Conservation (phyloP, 2,113 vertebrate species). For the Pelecanoides urinatrix region DNA sequence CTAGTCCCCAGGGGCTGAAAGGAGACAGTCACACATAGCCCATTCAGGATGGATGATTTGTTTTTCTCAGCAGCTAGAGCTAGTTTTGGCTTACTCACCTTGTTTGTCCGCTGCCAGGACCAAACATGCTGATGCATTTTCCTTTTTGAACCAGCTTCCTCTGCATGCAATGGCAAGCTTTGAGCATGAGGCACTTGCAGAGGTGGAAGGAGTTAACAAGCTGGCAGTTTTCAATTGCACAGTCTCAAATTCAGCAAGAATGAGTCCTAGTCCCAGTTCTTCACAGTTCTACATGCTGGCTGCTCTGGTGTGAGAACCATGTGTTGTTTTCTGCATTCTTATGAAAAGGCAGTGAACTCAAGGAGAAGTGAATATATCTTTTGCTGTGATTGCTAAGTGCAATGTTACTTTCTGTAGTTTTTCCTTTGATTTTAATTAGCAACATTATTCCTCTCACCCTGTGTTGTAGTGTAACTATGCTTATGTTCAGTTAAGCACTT, state of each 20-base stretch:
- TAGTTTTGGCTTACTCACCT: not conserved
- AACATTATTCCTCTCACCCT: not conserved
- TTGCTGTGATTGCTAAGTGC: not conserved
- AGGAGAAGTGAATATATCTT: not conserved
- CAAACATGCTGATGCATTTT: not conserved
- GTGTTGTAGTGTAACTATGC: not conserved
- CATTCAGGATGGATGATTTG: not conserved
- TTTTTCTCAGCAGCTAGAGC: not conserved
- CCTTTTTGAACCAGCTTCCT: not conserved
- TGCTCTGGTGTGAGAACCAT: not conserved
- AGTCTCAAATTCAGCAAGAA: not conserved
- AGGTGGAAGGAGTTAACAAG: not conserved
- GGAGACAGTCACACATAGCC: no score
- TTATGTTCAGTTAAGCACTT: not conserved
- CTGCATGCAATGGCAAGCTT: not conserved
- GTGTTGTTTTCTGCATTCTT: not conserved
- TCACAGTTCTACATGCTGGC: not conserved
- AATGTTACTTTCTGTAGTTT: not conserved
- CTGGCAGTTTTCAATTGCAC: not conserved
- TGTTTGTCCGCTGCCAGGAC: not conserved
- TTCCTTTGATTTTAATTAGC: not conserved
- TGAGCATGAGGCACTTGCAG: not conserved
- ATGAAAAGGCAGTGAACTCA: not conserved
- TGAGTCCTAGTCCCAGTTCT: not conserved
- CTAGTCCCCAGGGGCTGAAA: not conserved